Percentiles rank a stretch among this genome's conserved stretches.
These are phyloP conservation scores for Drosophila lacicola DNA, from an alignment of 2,888 invertebrate genomes.

Conservation along the genomic window DNA sequence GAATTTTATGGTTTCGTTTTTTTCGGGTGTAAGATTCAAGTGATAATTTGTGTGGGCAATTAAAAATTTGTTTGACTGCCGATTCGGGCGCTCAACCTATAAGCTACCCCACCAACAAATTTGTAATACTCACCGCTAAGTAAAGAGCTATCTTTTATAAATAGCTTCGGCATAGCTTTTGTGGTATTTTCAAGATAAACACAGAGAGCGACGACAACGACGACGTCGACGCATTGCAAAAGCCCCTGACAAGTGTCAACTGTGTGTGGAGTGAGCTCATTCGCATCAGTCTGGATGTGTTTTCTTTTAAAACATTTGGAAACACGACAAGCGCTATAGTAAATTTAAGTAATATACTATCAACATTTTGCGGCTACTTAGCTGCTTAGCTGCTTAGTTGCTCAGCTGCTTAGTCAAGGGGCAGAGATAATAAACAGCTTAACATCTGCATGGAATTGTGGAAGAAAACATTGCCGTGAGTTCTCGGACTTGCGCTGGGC, in stretches of 20 bases:
- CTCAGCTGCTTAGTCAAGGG: slow-evolving; percentile 23
- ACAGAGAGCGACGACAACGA: slow-evolving; percentile 17
- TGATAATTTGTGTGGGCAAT: slow-evolving; percentile 61
- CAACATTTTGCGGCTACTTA: slow-evolving; percentile 48
- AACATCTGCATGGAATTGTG: slow-evolving; percentile 55
- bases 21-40: slow-evolving; percentile 14
- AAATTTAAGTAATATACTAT: slow-evolving; percentile 51
- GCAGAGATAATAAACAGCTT: slow-evolving; percentile 67
- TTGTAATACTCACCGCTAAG: slow-evolving; percentile 31
- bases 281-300: slow-evolving; percentile 26
- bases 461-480: slow-evolving; percentile 53
- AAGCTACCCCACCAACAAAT: slow-evolving; percentile 20
- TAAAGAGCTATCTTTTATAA: slow-evolving; percentile 33
- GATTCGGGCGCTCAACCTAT: slow-evolving; percentile 24
- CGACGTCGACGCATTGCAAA: slow-evolving; percentile 47
- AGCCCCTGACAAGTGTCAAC: slow-evolving; percentile 57
- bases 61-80: slow-evolving; percentile 62
- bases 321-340: slow-evolving; percentile 41
- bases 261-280: slow-evolving; percentile 21
- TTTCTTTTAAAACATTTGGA: slow-evolving; percentile 36
- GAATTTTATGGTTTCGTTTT: slow-evolving; percentile 47
- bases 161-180: slow-evolving; percentile 29
- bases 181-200: slow-evolving; percentile 57
- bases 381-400: slow-evolving; percentile 26
- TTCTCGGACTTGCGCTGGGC: slow-evolving; percentile 7